Conservation (phyloP, 1,140 invertebrate genomes). For the Dendrolimus kikuchii region DNA sequence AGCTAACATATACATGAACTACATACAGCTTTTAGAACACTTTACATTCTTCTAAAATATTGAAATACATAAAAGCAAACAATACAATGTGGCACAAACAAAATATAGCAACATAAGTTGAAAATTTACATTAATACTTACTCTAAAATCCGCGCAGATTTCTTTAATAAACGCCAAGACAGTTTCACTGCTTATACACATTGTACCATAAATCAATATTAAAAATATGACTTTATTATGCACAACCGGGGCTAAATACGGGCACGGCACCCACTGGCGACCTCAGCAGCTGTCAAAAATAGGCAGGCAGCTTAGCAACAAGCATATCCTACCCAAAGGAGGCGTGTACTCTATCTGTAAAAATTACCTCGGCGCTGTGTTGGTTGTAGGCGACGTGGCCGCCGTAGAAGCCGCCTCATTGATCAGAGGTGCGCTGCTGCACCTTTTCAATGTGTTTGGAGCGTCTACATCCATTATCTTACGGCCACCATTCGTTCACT, state of each 20-base stretch:
- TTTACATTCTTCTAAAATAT: too few relatives aligned
- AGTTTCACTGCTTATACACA: conserved; percentile 1
- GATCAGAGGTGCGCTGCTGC: conserved; percentile 70
- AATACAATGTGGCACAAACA: too few relatives aligned
- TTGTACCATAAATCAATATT: conserved; percentile 12
- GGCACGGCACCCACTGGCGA: conserved; percentile 51
- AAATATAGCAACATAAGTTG: too few relatives aligned
- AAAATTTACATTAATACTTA: too few relatives aligned
- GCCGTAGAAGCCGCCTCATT: conserved; percentile 64
- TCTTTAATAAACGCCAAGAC: too few relatives aligned
- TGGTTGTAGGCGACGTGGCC: conserved; percentile 60
- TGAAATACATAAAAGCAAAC: too few relatives aligned
- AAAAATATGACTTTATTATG: conserved; percentile 18
- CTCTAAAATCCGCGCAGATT: too few relatives aligned
- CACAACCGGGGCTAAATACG: conserved; percentile 39
- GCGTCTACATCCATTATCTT: conserved; percentile 72
- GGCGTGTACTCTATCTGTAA: conserved; percentile 32
- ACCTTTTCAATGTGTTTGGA: conserved; percentile 70
- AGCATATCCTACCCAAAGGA: conserved; percentile 32
- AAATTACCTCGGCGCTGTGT: conserved; percentile 62
- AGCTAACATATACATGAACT: too few relatives aligned
- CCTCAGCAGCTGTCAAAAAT: conserved; percentile 63
- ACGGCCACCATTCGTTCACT: conserved; percentile 63
- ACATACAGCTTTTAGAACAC: too few relatives aligned
- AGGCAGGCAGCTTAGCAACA: conserved; percentile 47